Conservation (phyloP, 2,797 vertebrate species). For the Pipistrellus kuhlii region DNA sequence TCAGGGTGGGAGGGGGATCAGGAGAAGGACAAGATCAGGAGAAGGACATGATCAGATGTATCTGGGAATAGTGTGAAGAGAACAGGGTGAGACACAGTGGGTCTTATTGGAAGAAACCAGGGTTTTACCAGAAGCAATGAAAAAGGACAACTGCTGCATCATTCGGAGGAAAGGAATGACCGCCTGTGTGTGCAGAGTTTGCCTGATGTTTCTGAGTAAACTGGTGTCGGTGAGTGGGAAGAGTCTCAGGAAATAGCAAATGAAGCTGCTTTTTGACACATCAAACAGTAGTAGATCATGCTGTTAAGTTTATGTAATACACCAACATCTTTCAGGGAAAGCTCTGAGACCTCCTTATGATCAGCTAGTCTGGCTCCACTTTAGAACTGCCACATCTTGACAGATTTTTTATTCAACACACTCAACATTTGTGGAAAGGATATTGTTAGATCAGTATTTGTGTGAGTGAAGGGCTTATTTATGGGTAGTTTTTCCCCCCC, state of each 20-base stretch:
- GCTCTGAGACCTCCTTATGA: constrained; percentile 15
- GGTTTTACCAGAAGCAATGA: constrained; percentile 14
- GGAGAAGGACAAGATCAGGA: neutral
- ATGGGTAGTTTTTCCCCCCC: neutral
- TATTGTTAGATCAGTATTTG: neutral
- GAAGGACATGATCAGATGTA: neutral
- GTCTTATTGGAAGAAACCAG: neutral
- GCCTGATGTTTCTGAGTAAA: constrained; percentile 48
- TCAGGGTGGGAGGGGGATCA: neutral
- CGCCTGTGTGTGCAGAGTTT: neutral
- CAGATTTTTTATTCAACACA: constrained; percentile 56
- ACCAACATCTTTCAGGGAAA: neutral
- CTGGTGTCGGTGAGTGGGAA: constrained; percentile 20
- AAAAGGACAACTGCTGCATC: neutral
- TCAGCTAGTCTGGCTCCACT: constrained; percentile 19
- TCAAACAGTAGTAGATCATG: neutral
- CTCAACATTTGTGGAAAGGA: neutral
- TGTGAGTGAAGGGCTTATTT: constrained; percentile 41
- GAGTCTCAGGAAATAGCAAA: neutral
- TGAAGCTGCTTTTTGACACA: neutral
- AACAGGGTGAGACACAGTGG: neutral
- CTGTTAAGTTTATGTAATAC: constrained; percentile 14
- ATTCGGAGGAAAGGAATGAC: neutral
- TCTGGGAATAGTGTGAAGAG: neutral
- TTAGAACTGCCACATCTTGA: constrained; percentile 28